Evolutionary conservation across 2,888 invertebrate genomes (phyloP), one percentile per base, ranked within the genome.

Genomic region (Opisthograptis luteolata): DNA sequence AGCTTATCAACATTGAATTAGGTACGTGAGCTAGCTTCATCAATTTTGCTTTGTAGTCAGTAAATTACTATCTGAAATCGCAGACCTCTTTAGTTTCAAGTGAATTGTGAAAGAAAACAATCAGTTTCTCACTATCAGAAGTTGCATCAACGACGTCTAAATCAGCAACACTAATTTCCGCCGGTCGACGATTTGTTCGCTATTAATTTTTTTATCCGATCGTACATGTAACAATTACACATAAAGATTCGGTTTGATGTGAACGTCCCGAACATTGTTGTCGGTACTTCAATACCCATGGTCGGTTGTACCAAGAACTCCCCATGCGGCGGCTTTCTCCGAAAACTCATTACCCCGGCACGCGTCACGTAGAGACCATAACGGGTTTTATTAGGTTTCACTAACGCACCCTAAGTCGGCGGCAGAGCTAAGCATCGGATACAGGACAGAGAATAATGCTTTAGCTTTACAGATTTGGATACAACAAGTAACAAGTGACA

Each of bases 351-450:
- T 87, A 86, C 78, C 62, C 66, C 62, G 68, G 79, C 87, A 85
- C 87, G 86, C 87, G 89, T 87, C 85, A 85, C 87, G 84, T 85
- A 81, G 77, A 76, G 74, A 72, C 76, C 76, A 81, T 85, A 87
- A 83, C 87, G 75, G 80, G 85, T 85, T 86, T 87, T 87, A 88
- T 88, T 88, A 85, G 86, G 86, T 86, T 87, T 84, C 84, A 78
- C 80, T 77, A 77, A 76, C 78, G 75, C 74, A 69, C 75, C 78
- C 79, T 66, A 65, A 72, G 64, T 67, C 70, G 56, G 60, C 52
- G 62, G 64, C 50, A 56, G 58, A 48, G 58, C 53, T n/a, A 13
- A 22, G 67, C 69, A 71, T 76, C 75, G 70, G 73, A 61, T n/a
- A 68, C 72, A 64, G 68, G 62, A 66, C n/a, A 60, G 68, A 70